These are phyloP conservation scores for Sinelater perroti DNA, from an alignment of 2,888 invertebrate species.

Conservation along the genomic window DNA sequence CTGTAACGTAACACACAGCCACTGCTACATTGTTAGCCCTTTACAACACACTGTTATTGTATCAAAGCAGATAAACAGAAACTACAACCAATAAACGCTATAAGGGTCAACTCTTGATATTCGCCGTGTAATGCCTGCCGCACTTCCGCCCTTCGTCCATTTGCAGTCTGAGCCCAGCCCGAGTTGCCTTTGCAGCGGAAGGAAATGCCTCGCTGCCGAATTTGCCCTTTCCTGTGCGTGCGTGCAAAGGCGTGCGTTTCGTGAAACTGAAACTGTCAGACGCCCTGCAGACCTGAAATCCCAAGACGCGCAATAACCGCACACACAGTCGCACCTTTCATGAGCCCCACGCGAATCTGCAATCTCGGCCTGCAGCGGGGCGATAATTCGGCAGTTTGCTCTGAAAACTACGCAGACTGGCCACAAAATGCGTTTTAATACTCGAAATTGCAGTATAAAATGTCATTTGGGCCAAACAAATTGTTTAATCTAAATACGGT, in stretches of 20 bases:
- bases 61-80: too few species aligned
- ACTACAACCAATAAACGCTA: too few species aligned
- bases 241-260: slow-evolving; percentile 17
- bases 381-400: too few species aligned
- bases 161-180: slow-evolving; percentile 13
- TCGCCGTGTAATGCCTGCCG: slow-evolving; percentile 3
- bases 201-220: slow-evolving; percentile 17
- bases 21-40: too few species aligned
- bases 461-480: too few species aligned
- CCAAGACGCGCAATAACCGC: slow-evolving; percentile 28
- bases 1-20: too few species aligned
- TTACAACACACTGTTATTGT: too few species aligned
- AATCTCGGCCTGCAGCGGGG: slow-evolving; percentile 15
- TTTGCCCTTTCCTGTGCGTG: slow-evolving; percentile 20
- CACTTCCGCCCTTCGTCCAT: slow-evolving; percentile 10
- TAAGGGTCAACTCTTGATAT: slow-evolving; percentile 10
- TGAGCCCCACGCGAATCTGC: slow-evolving; percentile 26
- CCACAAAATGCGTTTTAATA: too few species aligned
- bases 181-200: slow-evolving; percentile 12
- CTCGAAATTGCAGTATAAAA: too few species aligned
- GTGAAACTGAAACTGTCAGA: slow-evolving; percentile 24
- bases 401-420: too few species aligned
- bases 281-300: slow-evolving; percentile 23
- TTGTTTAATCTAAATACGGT: too few species aligned
- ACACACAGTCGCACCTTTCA: slow-evolving; percentile 30